Percentiles rank a stretch among this genome's conserved stretches.
Conservation (phyloP, 2,888 invertebrate genomes). For the Xestoiulus laeticollis region DNA sequence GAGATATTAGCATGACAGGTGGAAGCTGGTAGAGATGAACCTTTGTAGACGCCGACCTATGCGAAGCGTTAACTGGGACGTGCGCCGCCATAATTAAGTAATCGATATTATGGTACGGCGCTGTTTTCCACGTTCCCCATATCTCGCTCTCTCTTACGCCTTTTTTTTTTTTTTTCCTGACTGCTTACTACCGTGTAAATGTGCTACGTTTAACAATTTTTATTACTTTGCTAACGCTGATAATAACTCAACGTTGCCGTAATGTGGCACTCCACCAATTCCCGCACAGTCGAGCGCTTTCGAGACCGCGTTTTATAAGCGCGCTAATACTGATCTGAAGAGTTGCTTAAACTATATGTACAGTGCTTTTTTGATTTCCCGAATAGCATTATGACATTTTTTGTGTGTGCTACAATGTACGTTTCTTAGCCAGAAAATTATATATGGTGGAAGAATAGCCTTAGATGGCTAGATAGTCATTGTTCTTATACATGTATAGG, state of each 20-base stretch:
- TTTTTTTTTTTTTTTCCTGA: not conserved
- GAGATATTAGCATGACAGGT: slow-evolving; percentile 34
- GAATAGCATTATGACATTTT: too few relatives aligned
- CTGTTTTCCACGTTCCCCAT: not conserved
- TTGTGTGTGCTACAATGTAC: too few relatives aligned
- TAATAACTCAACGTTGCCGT: slow-evolving; percentile 5
- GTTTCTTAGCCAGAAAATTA: too few relatives aligned
- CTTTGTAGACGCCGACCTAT: slow-evolving; percentile 27
- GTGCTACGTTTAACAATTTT: slow-evolving; percentile 30
- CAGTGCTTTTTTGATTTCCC: too few relatives aligned
- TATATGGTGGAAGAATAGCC: too few relatives aligned
- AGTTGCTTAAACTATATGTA: too few relatives aligned
- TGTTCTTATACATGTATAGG: too few relatives aligned
- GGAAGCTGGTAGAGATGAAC: not conserved
- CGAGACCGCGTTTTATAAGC: too few relatives aligned
- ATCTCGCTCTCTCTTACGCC: not conserved
- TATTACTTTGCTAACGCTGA: not conserved
- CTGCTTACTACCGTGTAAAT: not conserved
- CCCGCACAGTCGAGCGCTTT: not conserved
- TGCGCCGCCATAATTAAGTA: slow-evolving; percentile 8
- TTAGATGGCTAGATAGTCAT: too few relatives aligned
- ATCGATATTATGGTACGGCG: not conserved
- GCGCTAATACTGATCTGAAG: not conserved
- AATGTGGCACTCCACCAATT: slow-evolving; percentile 6
- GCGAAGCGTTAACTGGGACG: not conserved